Evolutionary conservation across 1,140 invertebrate species (phyloP).

Genomic region (Conopomorpha cramerella): DNA sequence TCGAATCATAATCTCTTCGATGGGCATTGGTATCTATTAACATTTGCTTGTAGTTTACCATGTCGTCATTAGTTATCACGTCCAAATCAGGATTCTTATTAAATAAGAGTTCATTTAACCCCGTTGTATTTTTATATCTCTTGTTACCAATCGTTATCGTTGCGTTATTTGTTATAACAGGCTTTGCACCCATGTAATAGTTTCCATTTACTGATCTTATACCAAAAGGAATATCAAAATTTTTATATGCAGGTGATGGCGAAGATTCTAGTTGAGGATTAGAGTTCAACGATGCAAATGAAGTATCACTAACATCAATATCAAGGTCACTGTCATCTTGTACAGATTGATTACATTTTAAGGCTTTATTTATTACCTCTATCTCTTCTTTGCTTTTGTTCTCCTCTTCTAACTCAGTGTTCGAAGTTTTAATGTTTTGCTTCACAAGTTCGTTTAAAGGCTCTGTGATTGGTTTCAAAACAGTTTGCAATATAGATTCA

Average conservation of each 20-base stretch:
- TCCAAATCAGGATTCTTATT: constrained; percentile 6
- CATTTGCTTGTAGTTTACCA: constrained; percentile 6
- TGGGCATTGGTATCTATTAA: constrained; percentile 6
- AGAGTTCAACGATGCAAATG: constrained; percentile 2
- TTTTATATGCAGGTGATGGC: constrained; percentile 2
- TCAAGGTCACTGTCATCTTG: constrained; percentile 1
- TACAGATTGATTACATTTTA: not conserved
- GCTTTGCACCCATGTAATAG: too few species aligned
- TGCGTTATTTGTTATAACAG: constrained; percentile 1
- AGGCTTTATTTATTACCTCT: not conserved
- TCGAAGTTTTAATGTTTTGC: too few species aligned
- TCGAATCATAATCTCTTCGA: constrained; percentile 4
- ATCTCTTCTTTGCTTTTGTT: too few species aligned
- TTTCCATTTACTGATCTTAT: too few species aligned
- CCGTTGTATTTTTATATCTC: constrained; percentile 4
- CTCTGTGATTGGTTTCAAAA: too few species aligned
- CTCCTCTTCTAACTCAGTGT: too few species aligned
- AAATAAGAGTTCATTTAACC: constrained; percentile 5
- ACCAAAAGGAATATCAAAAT: constrained; percentile 2
- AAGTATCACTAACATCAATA: constrained; percentile 1
- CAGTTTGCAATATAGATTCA: too few species aligned
- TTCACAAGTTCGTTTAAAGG: too few species aligned
- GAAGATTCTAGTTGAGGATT: too few species aligned
- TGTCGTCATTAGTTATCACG: constrained; percentile 4
- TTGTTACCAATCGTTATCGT: constrained; percentile 3